Percentiles rank a stretch among this genome's conserved stretches.
phyloP scores from a whole-genome alignment of 2,888 invertebrate genomes.

The Rhingia rostrata region DNA sequence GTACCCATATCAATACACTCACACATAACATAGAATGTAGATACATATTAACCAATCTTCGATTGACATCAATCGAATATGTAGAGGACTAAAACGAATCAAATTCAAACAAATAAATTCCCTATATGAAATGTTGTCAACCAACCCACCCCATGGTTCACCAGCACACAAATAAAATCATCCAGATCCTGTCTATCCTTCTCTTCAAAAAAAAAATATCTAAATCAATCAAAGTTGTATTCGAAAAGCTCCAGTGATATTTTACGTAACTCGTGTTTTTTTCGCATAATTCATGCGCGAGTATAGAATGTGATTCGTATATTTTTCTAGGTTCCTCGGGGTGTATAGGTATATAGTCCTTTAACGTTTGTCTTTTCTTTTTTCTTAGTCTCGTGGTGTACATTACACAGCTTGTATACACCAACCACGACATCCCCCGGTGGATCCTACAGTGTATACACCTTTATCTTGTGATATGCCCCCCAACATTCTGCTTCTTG shows the following conservation, averaged over 20 bases:
- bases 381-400: slow-evolving; percentile 11
- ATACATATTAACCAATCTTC: slow-evolving; percentile 66
- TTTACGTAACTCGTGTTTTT: slow-evolving; percentile 59
- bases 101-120: slow-evolving; percentile 58
- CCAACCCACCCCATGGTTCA: slow-evolving; percentile 13
- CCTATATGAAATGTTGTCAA: slow-evolving; percentile 51
- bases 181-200: neutral
- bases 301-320: slow-evolving; percentile 38
- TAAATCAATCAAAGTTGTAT: slow-evolving; percentile 67
- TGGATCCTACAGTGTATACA: slow-evolving; percentile 27
- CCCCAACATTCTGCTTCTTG: slow-evolving; percentile 20
- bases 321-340: slow-evolving; percentile 45
- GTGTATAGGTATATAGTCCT: slow-evolving; percentile 44
- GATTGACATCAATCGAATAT: slow-evolving; percentile 66
- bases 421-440: slow-evolving; percentile 23
- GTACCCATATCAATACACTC: slow-evolving; percentile 9
- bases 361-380: slow-evolving; percentile 18
- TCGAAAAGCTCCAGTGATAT: slow-evolving; percentile 51
- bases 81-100: slow-evolving; percentile 59
- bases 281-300: slow-evolving; percentile 70
- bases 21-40: neutral
- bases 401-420: slow-evolving; percentile 35
- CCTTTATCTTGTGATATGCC: slow-evolving; percentile 23
- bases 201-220: neutral
- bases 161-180: slow-evolving; percentile 8